These are phyloP conservation scores for Macroramphosus scolopax DNA, from an alignment of 2,797 vertebrate species.

Conservation along the genomic window DNA sequence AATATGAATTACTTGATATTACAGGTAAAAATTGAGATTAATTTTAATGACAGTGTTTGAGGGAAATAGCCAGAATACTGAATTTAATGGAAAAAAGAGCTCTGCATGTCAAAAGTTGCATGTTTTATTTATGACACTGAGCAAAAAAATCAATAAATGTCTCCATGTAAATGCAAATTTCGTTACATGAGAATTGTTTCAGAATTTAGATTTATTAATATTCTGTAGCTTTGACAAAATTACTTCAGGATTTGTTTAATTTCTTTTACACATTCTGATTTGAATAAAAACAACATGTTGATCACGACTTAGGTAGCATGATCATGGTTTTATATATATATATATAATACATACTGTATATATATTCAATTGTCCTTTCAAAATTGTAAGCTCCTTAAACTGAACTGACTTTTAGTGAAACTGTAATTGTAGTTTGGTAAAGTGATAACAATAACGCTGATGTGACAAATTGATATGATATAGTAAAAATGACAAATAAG, in stretches of 20 bases:
- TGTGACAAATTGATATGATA: neutral
- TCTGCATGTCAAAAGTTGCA: conserved; percentile 33
- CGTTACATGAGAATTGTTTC: conserved; percentile 29
- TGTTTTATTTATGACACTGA: conserved; percentile 41
- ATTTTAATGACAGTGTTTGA: conserved; percentile 3
- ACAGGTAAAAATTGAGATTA: too few relatives aligned
- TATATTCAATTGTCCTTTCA: too few relatives aligned
- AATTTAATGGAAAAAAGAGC: conserved; percentile 13
- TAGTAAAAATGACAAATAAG: neutral
- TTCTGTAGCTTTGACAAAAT: conserved; percentile 45
- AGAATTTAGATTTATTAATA: conserved; percentile 29
- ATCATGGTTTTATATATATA: too few relatives aligned
- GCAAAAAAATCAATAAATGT: conserved; percentile 26
- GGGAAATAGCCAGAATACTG: conserved; percentile 2
- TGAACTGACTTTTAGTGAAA: too few relatives aligned
- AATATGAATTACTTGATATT: conserved; percentile 24
- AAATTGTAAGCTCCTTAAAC: too few relatives aligned
- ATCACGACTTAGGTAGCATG: too few relatives aligned
- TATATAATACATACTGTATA: conserved; percentile 8
- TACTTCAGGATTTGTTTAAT: conserved; percentile 28
- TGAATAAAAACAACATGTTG: neutral
- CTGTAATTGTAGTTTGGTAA: too few relatives aligned
- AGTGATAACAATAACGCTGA: neutral
- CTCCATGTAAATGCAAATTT: conserved; percentile 26
- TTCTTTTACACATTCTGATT: conserved; percentile 22